Evolutionary conservation across 2,113 vertebrate species (phyloP).

Genomic region (Arenaria interpres): DNA sequence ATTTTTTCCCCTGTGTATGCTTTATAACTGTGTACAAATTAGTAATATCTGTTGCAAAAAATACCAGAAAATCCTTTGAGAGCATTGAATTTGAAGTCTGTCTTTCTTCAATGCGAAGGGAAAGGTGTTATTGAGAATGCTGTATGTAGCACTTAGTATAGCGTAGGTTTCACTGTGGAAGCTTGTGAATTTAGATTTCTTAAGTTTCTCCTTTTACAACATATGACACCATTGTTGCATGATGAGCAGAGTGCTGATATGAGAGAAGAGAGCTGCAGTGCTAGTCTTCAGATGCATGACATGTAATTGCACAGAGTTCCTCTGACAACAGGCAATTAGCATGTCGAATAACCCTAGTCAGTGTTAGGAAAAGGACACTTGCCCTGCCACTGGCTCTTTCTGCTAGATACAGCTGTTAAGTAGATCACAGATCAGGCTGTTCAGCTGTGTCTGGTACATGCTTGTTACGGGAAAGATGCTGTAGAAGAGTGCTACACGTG

Average conservation of each 20-base stretch:
- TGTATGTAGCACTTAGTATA: background rate
- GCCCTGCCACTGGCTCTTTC: background rate
- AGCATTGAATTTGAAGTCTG: background rate
- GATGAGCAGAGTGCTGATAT: background rate
- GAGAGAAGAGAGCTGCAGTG: background rate
- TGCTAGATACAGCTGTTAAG: background rate
- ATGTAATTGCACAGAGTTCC: background rate
- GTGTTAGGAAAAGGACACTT: background rate
- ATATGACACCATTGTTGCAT: background rate
- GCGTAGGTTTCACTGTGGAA: background rate
- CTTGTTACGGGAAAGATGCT: background rate
- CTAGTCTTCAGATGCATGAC: background rate
- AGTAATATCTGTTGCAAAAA: background rate
- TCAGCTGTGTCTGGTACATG: background rate
- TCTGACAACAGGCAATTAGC: background rate
- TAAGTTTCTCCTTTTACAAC: background rate
- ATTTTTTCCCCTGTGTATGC: background rate
- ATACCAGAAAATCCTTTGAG: background rate
- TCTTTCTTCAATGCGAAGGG: background rate
- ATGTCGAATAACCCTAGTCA: background rate
- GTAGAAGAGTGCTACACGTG: background rate
- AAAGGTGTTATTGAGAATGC: background rate
- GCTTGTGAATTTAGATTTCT: background rate
- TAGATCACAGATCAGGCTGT: background rate
- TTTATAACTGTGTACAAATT: background rate